phyloP scores from a whole-genome alignment of 2,888 invertebrate genomes.

The Volucella bombylans region DNA sequence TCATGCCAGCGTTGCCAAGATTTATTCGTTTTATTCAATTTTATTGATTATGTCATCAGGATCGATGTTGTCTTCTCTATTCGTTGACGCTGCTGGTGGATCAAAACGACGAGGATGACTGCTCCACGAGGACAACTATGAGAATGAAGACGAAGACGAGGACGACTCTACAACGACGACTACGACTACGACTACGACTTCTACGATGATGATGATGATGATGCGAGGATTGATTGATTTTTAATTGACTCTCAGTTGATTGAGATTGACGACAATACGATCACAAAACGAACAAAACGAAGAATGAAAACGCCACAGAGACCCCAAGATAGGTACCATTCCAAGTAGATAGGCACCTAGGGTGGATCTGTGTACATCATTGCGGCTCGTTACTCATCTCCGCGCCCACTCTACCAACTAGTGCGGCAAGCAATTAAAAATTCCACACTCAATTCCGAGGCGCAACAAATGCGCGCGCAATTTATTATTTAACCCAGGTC shows the following conservation, averaged over 20 bases:
- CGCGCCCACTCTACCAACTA: constrained; percentile 53
- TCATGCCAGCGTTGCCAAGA: constrained; percentile 66
- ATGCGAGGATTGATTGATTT: constrained; percentile 73
- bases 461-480: constrained; percentile 59
- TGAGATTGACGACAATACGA: constrained; percentile 71
- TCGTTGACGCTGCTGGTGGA: constrained; percentile 63
- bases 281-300: background rate
- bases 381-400: constrained; percentile 43
- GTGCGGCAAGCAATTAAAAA: constrained; percentile 66
- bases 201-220: constrained; percentile 40
- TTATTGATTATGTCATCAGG: constrained; percentile 74
- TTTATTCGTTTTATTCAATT: constrained; percentile 74
- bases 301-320: no score
- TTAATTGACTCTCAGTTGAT: constrained; percentile 73
- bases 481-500: constrained; percentile 53
- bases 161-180: constrained; percentile 34
- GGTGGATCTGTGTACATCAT: constrained; percentile 1
- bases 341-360: constrained; percentile 12
- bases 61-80: constrained; percentile 72
- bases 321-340: constrained; percentile 2
- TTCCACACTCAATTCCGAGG: constrained; percentile 65
- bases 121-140: no score
- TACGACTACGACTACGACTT: constrained; percentile 5
- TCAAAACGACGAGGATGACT: no score
- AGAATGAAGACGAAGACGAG: constrained; percentile 24